Base-by-base conservation (phyloP, 1,140 invertebrate species). In the Pantala flavescens region DNA sequence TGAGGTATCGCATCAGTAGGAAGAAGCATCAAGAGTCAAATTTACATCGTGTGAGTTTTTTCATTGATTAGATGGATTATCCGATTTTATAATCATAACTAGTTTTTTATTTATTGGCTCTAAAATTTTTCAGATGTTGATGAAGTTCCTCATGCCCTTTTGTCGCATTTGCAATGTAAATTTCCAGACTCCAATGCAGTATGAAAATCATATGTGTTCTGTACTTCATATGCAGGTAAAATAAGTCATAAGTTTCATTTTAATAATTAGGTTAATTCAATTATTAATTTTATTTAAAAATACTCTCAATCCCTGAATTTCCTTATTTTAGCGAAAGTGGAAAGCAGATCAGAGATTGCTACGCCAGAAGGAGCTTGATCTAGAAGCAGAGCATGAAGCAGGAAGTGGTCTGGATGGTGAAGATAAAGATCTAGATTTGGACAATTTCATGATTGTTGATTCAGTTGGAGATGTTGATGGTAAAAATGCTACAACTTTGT, bases 391-490 rank as follows among this genome's bases (percentile, higher is more conserved):
- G 79, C 72, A 79, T 71, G 74, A 81, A 80, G 74, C 78, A 75
- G 21, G 87, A 88, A 75, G 87, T 83, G 19, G 90, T 88, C 77
- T 88, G 83, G 0, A 84, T 73, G 88, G 89, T 78, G 90, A 91
- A 76, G 89, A 90, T 72, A 89, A 90, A 79, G 90, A 91, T 80
- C 86, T 90, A 5, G 90, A 92, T 84, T 85, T 93, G 71, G 91
- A 93, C 73, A 92, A 93, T 80, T 93, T 93, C 78, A 91, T 93
- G 84, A 92, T 91, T 28, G 85, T 94, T 11, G 92, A 93, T 82
- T 92, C 91, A 23, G 90, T 93, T 23, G 91, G 92, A n/a, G 90
- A 91, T 82, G 90, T 91, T 23, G 91, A 93, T 84, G 91, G 89
- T 88, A 83, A 81, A 76, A 80, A 70, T 24, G 21, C 55, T 43